A percentile compares a stretch with the other conserved stretches of the same genome.
phyloP scores from a whole-genome alignment of 2,113 vertebrate species.

The Thamnaconus septentrionalis region DNA sequence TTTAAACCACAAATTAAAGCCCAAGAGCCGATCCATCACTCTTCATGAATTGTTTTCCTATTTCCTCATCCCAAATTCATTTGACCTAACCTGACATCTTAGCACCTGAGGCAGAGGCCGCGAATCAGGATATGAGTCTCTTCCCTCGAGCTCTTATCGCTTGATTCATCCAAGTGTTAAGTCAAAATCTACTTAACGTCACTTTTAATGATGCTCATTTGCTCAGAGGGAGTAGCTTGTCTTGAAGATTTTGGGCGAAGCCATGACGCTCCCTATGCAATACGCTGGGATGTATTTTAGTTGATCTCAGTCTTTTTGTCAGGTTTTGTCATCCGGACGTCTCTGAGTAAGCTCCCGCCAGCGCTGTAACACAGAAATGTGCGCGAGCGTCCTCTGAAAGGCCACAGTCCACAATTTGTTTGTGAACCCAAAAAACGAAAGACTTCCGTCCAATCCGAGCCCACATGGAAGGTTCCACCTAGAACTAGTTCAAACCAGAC shows the following conservation, averaged over 20 bases:
- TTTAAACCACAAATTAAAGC: no score
- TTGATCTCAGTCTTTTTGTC: slow-evolving; percentile 18
- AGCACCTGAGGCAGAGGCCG: slow-evolving; percentile 11
- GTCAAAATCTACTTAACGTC: slow-evolving; percentile 2
- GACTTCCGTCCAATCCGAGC: no score
- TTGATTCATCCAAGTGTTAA: no score
- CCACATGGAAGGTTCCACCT: background rate
- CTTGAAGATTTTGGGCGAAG: background rate
- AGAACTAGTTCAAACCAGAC: background rate
- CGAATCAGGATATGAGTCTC: background rate
- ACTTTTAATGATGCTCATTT: background rate
- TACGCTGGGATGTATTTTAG: slow-evolving; percentile 4
- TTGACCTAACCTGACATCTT: no score
- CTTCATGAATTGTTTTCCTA: no score
- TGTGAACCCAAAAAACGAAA: no score
- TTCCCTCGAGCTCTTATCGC: slow-evolving; percentile 5
- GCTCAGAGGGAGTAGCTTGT: background rate
- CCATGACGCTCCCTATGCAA: background rate
- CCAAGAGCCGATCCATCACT: no score
- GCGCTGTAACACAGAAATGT: slow-evolving; percentile 27
- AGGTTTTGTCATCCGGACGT: slow-evolving; percentile 27
- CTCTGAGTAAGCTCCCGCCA: slow-evolving; percentile 23
- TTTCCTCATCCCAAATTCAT: no score
- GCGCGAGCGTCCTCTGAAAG: slow-evolving; percentile 48
- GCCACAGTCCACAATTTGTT: slow-evolving; percentile 4